Percentiles rank a stretch among this genome's conserved stretches.
phyloP scores from a whole-genome alignment of 1,140 invertebrate species.

The Tetramorium alpestre region DNA sequence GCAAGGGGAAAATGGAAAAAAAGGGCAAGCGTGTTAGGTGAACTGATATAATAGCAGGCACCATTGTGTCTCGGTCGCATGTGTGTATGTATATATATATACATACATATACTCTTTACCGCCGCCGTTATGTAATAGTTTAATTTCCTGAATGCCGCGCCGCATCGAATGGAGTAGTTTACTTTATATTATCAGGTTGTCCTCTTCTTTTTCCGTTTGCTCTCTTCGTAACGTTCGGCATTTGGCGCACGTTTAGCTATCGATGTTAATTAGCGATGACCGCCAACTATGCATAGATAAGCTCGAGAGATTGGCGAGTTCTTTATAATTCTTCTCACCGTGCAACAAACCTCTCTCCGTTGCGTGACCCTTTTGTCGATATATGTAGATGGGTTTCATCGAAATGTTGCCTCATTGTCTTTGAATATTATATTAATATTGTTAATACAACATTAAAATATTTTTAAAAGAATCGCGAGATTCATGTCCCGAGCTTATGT shows the following conservation, averaged over 20 bases:
- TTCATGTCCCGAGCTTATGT: no score
- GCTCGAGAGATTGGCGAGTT: not conserved
- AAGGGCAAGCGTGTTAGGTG: not conserved
- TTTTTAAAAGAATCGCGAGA: no score
- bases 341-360: no score
- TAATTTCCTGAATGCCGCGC: constrained; percentile 22
- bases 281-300: not conserved
- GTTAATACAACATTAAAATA: no score
- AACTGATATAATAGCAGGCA: not conserved
- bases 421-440: no score
- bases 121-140: constrained; percentile 20
- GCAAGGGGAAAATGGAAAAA: not conserved
- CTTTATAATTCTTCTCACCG: no score
- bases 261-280: no score
- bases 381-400: no score
- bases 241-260: not conserved
- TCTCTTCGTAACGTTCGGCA: not conserved
- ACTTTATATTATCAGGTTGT: not conserved
- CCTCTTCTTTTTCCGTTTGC: not conserved
- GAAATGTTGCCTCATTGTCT: no score
- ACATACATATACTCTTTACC: not conserved
- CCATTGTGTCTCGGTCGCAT: not conserved
- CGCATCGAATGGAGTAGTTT: not conserved
- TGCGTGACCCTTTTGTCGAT: no score
- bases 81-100: no score